These are phyloP conservation scores for Callorhinus ursinus DNA, from an alignment of 2,113 vertebrate species.

Conservation along the genomic window DNA sequence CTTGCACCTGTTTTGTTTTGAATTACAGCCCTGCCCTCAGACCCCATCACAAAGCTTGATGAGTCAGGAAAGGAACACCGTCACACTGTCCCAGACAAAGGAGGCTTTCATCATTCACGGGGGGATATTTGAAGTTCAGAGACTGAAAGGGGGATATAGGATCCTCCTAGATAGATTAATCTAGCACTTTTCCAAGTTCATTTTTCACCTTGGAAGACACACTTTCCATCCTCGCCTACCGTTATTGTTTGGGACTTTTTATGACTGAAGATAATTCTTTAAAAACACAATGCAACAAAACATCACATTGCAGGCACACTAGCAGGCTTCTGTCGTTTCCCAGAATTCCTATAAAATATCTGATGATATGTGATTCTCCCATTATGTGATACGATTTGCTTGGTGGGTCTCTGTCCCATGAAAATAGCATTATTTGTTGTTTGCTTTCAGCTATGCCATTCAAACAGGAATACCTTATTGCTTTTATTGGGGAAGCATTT, in stretches of 20 bases:
- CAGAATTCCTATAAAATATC: not conserved
- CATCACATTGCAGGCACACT: not conserved
- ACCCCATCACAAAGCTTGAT: constrained; percentile 60
- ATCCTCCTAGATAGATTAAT: constrained; percentile 77
- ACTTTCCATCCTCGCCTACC: not conserved
- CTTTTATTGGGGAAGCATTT: constrained; percentile 1
- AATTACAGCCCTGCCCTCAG: constrained; percentile 66
- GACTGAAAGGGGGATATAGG: constrained; percentile 62
- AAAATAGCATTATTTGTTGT: not conserved
- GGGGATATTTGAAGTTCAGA: constrained; percentile 70
- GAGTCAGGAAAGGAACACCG: constrained; percentile 77
- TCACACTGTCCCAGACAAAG: constrained; percentile 76
- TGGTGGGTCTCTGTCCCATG: not conserved
- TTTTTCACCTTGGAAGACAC: constrained; percentile 77
- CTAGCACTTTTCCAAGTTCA: constrained; percentile 64
- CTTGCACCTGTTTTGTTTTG: constrained; percentile 85
- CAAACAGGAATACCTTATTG: not conserved
- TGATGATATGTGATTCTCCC: not conserved
- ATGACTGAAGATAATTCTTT: constrained; percentile 46
- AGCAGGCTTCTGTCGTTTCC: not conserved
- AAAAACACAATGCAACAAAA: not conserved
- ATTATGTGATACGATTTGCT: not conserved
- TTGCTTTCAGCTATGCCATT: constrained; percentile 8
- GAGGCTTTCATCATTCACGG: constrained; percentile 80
- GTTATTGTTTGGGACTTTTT: constrained; percentile 64